These are phyloP conservation scores for Heliconius congener DNA, from an alignment of 1,140 invertebrate species.

Conservation along the genomic window DNA sequence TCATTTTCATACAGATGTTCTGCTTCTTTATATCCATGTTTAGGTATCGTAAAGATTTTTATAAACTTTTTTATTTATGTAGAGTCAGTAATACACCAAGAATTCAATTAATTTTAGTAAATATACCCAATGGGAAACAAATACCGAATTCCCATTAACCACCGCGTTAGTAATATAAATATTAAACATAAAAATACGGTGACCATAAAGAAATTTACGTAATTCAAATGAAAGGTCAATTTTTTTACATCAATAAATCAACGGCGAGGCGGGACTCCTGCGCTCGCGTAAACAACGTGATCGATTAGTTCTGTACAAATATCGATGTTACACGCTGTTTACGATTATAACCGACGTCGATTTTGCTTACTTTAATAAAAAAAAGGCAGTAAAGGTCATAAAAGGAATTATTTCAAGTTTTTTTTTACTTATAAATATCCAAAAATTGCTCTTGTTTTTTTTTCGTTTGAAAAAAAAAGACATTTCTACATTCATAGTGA, in stretches of 20 bases:
- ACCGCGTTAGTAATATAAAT: constrained; percentile 4
- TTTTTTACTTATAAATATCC: no score
- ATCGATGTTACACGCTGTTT: constrained; percentile 35
- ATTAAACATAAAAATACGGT: constrained; percentile 12
- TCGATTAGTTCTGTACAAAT: constrained; percentile 37
- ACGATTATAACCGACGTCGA: constrained; percentile 25
- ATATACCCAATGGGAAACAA: neutral
- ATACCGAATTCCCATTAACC: neutral
- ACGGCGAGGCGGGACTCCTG: constrained; percentile 21
- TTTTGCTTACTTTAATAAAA: constrained; percentile 11
- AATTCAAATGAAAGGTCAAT: constrained; percentile 38
- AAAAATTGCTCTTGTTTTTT: no score
- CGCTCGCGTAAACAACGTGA: constrained; percentile 41
- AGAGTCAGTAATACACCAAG: neutral
- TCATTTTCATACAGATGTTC: no score
- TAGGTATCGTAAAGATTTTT: no score
- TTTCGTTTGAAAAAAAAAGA: neutral
- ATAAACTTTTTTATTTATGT: neutral
- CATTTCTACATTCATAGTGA: neutral
- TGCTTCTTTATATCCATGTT: no score
- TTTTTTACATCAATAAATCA: constrained; percentile 42
- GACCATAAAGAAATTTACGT: constrained; percentile 27
- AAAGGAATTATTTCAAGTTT: neutral
- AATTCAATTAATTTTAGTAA: constrained; percentile 13
- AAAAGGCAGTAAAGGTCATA: neutral